Conservation (phyloP, 2,888 invertebrate genomes). For the Clistopyga incitator region DNA sequence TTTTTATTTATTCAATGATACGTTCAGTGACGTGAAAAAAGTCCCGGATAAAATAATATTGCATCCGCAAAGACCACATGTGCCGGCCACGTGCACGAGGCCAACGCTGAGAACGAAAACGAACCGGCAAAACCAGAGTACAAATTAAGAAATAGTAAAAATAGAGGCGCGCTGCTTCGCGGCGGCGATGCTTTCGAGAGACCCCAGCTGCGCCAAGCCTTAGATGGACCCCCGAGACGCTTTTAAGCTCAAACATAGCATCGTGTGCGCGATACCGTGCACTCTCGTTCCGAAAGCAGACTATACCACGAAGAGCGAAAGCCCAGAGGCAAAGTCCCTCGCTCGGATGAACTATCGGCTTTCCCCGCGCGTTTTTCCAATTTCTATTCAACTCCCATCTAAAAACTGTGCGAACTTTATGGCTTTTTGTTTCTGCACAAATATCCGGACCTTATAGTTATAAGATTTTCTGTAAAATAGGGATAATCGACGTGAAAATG, state of each 20-base stretch:
- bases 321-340: neutral
- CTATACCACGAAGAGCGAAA: slow-evolving; percentile 20
- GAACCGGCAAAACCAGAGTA: slow-evolving; percentile 71
- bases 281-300: slow-evolving; percentile 37
- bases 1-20: neutral
- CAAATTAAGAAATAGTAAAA: slow-evolving; percentile 78
- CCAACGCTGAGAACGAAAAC: slow-evolving; percentile 65
- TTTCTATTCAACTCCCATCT: neutral
- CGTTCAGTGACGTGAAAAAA: neutral
- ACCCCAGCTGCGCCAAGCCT: slow-evolving; percentile 74
- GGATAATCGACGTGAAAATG: no score
- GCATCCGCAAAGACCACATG: slow-evolving; percentile 45
- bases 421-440: no score
- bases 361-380: neutral
- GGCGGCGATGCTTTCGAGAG: slow-evolving; percentile 58
- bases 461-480: no score
- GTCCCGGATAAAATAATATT: neutral
- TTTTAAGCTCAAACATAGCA: slow-evolving; percentile 46
- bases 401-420: no score
- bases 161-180: slow-evolving; percentile 72
- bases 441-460: no score
- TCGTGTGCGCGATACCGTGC: slow-evolving; percentile 12
- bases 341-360: neutral
- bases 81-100: slow-evolving; percentile 63
- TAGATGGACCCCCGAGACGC: slow-evolving; percentile 74